phyloP scores from a whole-genome alignment of 2,888 invertebrate species.

The Crossocerus cetratus region DNA sequence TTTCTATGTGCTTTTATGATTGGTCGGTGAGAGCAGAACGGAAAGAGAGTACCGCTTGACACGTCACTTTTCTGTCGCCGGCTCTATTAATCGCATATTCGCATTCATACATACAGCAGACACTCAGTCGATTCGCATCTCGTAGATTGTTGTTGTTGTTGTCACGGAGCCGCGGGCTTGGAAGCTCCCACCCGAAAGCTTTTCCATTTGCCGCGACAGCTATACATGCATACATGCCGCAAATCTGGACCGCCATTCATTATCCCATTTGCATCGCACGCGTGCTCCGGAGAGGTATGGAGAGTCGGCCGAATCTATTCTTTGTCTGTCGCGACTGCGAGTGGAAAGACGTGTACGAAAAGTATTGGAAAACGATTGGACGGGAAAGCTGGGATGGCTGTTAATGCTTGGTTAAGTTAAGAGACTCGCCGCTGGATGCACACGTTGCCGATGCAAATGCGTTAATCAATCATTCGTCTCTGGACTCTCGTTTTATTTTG shows the following conservation, averaged over 20 bases:
- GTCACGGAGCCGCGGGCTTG: constrained; percentile 26
- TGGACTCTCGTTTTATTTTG: not conserved
- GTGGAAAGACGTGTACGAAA: too few relatives aligned
- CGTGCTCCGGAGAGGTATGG: too few relatives aligned
- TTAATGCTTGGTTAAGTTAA: too few relatives aligned
- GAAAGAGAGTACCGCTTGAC: constrained; percentile 1
- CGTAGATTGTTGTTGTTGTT: constrained; percentile 12
- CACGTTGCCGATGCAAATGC: not conserved
- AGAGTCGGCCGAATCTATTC: too few relatives aligned
- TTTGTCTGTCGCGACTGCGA: too few relatives aligned
- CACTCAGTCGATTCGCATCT: constrained; percentile 14
- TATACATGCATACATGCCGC: not conserved
- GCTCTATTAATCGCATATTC: constrained; percentile 9
- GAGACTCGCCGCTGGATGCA: too few relatives aligned
- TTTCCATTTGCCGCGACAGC: constrained; percentile 13
- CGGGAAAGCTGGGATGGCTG: too few relatives aligned
- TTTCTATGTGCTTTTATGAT: not conserved
- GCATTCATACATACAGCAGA: not conserved
- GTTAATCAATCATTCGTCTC: constrained; percentile 19
- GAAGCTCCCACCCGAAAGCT: constrained; percentile 26
- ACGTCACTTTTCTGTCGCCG: constrained; percentile 51
- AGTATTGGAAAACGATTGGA: too few relatives aligned
- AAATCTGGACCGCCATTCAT: too few relatives aligned
- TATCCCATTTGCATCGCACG: too few relatives aligned
- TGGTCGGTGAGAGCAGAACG: constrained; percentile 5